phyloP scores from a whole-genome alignment of 2,113 vertebrate species.

The Acanthochromis polyacanthus region DNA sequence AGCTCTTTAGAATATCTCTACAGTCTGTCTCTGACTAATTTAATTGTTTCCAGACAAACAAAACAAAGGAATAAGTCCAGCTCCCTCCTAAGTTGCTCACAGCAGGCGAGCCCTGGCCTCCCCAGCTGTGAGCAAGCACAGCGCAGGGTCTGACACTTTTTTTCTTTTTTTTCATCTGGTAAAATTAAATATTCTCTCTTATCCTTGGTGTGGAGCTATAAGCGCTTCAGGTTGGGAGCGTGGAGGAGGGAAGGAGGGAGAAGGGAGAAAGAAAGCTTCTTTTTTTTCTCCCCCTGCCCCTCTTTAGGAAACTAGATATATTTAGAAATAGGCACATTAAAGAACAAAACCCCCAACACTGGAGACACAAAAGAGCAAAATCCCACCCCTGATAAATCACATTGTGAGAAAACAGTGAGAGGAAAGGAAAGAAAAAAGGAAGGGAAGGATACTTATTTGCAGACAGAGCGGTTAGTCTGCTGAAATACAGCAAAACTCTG shows the following conservation, averaged over 20 bases:
- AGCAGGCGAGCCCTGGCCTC: slow-evolving; percentile 63
- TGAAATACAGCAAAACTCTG: slow-evolving; percentile 60
- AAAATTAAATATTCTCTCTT: slow-evolving; percentile 84
- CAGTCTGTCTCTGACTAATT: slow-evolving; percentile 46
- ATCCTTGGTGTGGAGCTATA: slow-evolving; percentile 74
- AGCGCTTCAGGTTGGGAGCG: slow-evolving; percentile 68
- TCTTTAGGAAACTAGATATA: slow-evolving; percentile 80
- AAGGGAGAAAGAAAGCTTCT: slow-evolving; percentile 4
- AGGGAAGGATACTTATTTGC: slow-evolving; percentile 37
- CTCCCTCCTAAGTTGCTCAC: slow-evolving; percentile 53
- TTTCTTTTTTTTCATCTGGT: slow-evolving; percentile 61
- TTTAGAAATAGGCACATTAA: slow-evolving; percentile 80
- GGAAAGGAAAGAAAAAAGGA: slow-evolving; percentile 1
- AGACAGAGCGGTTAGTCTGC: slow-evolving; percentile 49
- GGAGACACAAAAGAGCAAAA: slow-evolving; percentile 58
- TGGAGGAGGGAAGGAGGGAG: slow-evolving; percentile 7
- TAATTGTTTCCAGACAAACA: slow-evolving; percentile 64
- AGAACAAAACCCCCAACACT: slow-evolving; percentile 60
- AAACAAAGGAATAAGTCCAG: slow-evolving; percentile 52
- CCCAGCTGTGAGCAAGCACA: slow-evolving; percentile 18
- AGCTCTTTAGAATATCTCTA: slow-evolving; percentile 20
- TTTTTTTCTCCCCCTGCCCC: slow-evolving; percentile 19
- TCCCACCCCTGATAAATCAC: slow-evolving; percentile 75
- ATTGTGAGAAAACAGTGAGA: slow-evolving; percentile 61
- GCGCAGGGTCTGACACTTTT: slow-evolving; percentile 44